Evolutionary conservation across 2,113 vertebrate species (phyloP).

Genomic region (Phoenicopterus ruber): DNA sequence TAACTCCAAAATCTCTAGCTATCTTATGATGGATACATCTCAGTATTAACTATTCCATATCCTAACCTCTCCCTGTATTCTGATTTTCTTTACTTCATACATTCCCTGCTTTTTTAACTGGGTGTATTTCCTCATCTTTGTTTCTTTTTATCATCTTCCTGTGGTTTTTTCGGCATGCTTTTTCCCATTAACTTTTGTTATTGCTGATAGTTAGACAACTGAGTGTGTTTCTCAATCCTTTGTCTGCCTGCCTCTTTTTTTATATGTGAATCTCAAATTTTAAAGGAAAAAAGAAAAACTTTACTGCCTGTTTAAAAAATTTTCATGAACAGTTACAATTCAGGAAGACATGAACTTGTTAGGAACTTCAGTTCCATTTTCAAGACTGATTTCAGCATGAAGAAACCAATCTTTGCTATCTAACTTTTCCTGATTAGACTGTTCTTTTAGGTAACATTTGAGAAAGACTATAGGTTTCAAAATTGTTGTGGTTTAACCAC

Average conservation of each 20-base stretch:
- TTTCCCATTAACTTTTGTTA: not conserved
- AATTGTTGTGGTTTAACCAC: no score
- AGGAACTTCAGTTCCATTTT: not conserved
- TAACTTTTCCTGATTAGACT: not conserved
- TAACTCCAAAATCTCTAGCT: not conserved
- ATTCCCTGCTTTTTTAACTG: not conserved
- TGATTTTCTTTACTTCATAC: not conserved
- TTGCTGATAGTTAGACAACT: not conserved
- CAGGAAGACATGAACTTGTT: not conserved
- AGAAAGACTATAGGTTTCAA: not conserved
- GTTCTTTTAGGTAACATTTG: not conserved
- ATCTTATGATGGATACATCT: not conserved
- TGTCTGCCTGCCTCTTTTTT: not conserved
- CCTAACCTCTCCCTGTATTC: not conserved
- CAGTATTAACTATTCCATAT: not conserved
- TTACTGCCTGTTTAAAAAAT: not conserved
- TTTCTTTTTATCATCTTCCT: not conserved
- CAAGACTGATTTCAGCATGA: not conserved
- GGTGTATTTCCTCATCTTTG: not conserved
- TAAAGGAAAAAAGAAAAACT: not conserved
- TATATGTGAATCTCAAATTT: not conserved
- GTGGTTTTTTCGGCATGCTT: not conserved
- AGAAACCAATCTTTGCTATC: rapidly evolving
- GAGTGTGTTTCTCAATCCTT: not conserved
- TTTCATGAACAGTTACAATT: not conserved